phyloP scores from a whole-genome alignment of 2,113 vertebrate species.

The Chrysemys picta region DNA sequence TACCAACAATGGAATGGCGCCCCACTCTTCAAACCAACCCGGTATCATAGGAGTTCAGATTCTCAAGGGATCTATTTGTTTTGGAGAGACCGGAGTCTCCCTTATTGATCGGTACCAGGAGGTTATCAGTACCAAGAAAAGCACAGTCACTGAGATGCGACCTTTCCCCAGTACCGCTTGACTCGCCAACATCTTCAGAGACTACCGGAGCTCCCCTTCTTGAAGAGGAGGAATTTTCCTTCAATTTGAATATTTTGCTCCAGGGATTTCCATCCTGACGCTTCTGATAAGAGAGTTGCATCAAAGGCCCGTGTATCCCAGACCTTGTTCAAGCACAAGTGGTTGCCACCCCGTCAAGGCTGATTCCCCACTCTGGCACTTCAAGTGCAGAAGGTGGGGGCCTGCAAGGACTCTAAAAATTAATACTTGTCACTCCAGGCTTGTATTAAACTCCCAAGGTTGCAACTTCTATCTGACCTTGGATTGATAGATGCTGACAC shows the following conservation, averaged over 20 bases:
- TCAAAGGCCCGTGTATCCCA: neutral
- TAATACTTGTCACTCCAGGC: too few relatives aligned
- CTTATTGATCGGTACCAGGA: neutral
- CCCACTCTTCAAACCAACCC: neutral
- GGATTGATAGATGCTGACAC: too few relatives aligned
- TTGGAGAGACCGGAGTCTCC: neutral
- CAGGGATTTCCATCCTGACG: neutral
- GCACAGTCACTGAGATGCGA: neutral
- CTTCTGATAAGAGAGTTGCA: neutral
- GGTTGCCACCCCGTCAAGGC: neutral
- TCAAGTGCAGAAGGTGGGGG: too few relatives aligned
- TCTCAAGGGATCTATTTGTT: neutral
- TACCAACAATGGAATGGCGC: neutral
- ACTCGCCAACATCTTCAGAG: neutral
- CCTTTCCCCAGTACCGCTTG: neutral
- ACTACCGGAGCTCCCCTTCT: neutral
- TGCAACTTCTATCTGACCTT: too few relatives aligned
- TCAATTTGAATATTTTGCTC: neutral
- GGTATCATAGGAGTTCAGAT: neutral
- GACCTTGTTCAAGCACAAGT: neutral
- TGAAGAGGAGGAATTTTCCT: neutral
- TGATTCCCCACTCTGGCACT: too few relatives aligned
- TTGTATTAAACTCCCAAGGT: too few relatives aligned
- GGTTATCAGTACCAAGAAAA: neutral
- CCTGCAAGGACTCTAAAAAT: too few relatives aligned